phyloP scores from a whole-genome alignment of 2,113 vertebrate species.

The Pseudolaguvia tuberculata region DNA sequence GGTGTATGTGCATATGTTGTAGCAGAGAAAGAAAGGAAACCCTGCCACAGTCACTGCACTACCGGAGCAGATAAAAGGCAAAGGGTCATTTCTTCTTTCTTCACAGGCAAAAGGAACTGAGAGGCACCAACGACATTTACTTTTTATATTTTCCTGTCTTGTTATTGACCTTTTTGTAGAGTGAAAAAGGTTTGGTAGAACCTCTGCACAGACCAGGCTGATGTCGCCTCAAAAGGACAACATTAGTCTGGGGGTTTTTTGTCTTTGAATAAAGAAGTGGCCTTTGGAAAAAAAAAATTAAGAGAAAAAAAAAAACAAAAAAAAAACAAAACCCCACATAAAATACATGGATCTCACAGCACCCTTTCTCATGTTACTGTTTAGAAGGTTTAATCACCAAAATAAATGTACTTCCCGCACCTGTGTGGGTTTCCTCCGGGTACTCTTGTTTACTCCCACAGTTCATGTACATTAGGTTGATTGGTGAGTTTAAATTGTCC shows the following conservation, averaged over 20 bases:
- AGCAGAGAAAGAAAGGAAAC: neutral
- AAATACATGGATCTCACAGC: neutral
- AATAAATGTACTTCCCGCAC: too few relatives aligned
- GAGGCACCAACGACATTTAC: neutral
- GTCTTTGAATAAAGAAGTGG: neutral
- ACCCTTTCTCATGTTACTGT: neutral
- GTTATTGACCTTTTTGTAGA: neutral
- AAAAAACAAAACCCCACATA: too few relatives aligned
- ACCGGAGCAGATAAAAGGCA: neutral
- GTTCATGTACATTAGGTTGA: too few relatives aligned
- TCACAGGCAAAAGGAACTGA: neutral
- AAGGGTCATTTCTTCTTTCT: neutral
- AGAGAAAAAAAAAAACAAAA: too few relatives aligned
- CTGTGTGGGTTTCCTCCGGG: too few relatives aligned
- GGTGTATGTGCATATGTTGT: constrained; percentile 10
- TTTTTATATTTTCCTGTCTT: constrained; percentile 1
- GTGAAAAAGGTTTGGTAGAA: neutral
- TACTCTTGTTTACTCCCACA: too few relatives aligned
- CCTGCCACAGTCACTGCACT: neutral
- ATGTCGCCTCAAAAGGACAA: neutral
- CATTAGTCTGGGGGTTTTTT: neutral
- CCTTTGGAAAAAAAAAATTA: too few relatives aligned
- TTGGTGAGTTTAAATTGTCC: too few relatives aligned
- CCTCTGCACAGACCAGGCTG: neutral
- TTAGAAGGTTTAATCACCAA: neutral